Evolutionary conservation across 1,140 invertebrate genomes (phyloP), one percentile per base, ranked within the genome.

Genomic region (Himalopsyche phryganea): DNA sequence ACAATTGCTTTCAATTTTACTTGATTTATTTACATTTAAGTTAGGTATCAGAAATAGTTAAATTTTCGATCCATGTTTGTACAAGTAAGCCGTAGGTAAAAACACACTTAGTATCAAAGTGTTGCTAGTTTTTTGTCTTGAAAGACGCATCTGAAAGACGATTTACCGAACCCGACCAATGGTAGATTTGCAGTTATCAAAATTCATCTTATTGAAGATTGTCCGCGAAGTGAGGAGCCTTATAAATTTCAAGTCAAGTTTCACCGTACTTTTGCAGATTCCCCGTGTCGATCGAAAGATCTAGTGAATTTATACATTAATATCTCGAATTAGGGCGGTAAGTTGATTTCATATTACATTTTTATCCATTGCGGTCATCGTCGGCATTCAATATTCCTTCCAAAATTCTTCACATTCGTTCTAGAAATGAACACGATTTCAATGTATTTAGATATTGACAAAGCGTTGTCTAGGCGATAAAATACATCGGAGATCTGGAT

Each of bases 91-190:
- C n/a, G n/a, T n/a, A n/a, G n/a, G n/a, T n/a, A n/a, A n/a, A n/a
- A n/a, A n/a, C n/a, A n/a, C n/a, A n/a, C n/a, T n/a, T n/a, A n/a
- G n/a, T n/a, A n/a, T n/a, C 6, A 38, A 32, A 52, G 47, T 50
- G 61, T 63, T 63, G 60, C 54, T 41, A 58, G 23, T n/a, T 17
- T 23, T 23, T 13, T 6, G n/a, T 14, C 6, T 50, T 56, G 61
- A 46, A 40, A 60, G 61, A 63, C 61, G 61, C 61, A 60, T 44
- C 58, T 59, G 61, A 56, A 53, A 60, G 52, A 58, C 19, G 40
- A 47, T 28, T 5, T 33, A 32, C n/a, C 18, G 19, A 50, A 41
- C 5, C 28, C 42, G 50, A 60, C 53, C 52, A 57, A 57, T 57
- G 41, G 47, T 20, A 33, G 38, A 20, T 36, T 42, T 50, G 54